Percentiles rank a stretch among this genome's conserved stretches.
These are phyloP conservation scores for Sphenopsis melanotis DNA, from an alignment of 2,797 vertebrate genomes.

Conservation along the genomic window DNA sequence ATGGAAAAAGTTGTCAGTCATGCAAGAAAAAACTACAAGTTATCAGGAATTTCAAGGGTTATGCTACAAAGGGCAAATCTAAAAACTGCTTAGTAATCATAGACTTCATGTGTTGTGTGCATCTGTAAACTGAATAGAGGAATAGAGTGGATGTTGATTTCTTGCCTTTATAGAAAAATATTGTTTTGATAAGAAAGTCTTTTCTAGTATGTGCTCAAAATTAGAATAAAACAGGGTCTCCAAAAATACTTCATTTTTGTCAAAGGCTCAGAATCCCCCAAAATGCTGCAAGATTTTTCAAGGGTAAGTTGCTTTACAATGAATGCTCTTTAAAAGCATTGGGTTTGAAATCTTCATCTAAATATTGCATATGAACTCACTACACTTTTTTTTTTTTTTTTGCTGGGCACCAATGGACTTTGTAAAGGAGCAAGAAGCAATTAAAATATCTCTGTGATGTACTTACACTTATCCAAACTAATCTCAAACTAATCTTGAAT, in stretches of 20 bases:
- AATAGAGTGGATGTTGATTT: background rate
- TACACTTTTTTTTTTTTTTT: background rate
- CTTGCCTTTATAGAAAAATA: background rate
- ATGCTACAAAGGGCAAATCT: background rate
- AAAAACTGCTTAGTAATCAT: background rate
- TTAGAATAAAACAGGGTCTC: background rate
- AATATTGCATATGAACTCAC: background rate
- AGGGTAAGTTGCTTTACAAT: background rate
- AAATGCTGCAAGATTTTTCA: background rate
- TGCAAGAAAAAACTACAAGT: background rate
- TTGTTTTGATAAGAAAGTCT: background rate
- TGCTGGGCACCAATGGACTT: background rate
- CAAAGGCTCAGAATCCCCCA: background rate
- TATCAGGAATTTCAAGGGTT: background rate
- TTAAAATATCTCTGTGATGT: background rate
- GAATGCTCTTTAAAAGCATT: background rate
- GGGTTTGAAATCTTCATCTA: background rate
- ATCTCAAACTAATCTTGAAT: background rate
- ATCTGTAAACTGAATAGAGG: background rate
- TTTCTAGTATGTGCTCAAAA: background rate
- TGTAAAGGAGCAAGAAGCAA: background rate
- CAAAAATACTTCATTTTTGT: background rate
- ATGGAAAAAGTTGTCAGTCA: background rate
- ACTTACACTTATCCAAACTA: background rate
- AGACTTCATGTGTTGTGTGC: background rate